These are phyloP conservation scores for Virgularia gustaviana DNA, from an alignment of 92 coral and sea anemone species.

Conservation along the genomic window DNA sequence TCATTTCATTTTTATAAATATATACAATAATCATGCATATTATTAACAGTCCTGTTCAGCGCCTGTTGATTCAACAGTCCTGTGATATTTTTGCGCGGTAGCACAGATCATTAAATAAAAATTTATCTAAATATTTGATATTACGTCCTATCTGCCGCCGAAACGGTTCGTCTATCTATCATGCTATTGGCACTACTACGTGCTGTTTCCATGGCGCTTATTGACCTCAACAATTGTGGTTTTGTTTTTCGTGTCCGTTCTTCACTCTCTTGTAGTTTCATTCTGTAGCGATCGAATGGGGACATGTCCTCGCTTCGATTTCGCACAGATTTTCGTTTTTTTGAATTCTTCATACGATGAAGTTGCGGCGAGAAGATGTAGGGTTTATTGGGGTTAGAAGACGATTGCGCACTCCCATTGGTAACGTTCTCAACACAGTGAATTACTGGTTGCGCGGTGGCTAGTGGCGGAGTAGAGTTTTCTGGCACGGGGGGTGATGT, in stretches of 20 bases:
- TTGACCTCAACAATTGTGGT: not conserved
- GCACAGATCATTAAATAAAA: too few relatives aligned
- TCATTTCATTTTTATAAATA: too few relatives aligned
- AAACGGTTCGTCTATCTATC: not conserved
- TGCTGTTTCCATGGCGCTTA: constrained; percentile 17
- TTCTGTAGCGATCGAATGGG: constrained; percentile 21
- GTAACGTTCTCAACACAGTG: not conserved
- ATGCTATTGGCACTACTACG: too few relatives aligned
- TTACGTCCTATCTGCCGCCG: too few relatives aligned
- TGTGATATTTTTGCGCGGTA: too few relatives aligned
- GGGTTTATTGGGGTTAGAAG: not conserved
- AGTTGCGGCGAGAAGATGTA: not conserved
- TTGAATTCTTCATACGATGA: not conserved
- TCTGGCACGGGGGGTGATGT: not conserved
- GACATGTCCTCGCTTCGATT: constrained; percentile 32
- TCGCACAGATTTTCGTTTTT: not conserved
- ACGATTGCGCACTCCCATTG: not conserved
- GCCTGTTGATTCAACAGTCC: too few relatives aligned
- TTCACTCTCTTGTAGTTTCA: constrained; percentile 28
- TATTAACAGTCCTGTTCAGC: too few relatives aligned
- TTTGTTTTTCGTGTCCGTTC: constrained; percentile 12
- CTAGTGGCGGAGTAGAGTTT: not conserved
- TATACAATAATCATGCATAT: too few relatives aligned
- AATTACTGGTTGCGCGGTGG: not conserved
- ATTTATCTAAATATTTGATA: too few relatives aligned